Evolutionary conservation across 2,888 invertebrate genomes (phyloP).

Genomic region (Plusia festucae): DNA sequence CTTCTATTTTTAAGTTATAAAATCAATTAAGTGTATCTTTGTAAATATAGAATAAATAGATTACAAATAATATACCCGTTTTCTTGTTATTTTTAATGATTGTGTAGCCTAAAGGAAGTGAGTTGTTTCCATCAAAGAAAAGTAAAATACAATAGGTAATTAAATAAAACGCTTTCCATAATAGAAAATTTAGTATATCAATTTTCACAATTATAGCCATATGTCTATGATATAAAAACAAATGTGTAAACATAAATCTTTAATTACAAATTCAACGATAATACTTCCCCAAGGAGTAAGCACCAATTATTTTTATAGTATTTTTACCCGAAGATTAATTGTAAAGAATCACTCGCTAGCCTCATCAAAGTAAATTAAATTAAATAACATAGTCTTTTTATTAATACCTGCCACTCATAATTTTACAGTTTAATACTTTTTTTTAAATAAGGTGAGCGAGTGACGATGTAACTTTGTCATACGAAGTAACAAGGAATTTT

Average conservation of each 20-base stretch:
- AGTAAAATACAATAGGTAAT: slow-evolving; percentile 25
- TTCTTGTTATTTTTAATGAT: not conserved
- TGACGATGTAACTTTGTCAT: slow-evolving; percentile 41
- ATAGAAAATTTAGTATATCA: slow-evolving; percentile 87
- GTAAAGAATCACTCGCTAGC: slow-evolving; percentile 56
- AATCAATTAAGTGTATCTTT: slow-evolving; percentile 51
- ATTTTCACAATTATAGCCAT: slow-evolving; percentile 82
- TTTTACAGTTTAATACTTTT: slow-evolving; percentile 47
- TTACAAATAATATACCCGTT: slow-evolving; percentile 20
- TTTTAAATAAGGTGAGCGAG: slow-evolving; percentile 44
- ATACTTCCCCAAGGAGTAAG: slow-evolving; percentile 75
- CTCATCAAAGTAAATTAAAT: slow-evolving; percentile 47
- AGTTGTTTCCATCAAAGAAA: not conserved
- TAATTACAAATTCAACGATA: slow-evolving; percentile 78
- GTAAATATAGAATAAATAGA: slow-evolving; percentile 58
- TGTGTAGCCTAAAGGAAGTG: not conserved
- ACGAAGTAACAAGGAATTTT: slow-evolving; percentile 40
- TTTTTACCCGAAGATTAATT: slow-evolving; percentile 40
- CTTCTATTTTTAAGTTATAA: slow-evolving; percentile 44
- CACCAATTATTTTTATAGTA: slow-evolving; percentile 68
- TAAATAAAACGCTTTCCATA: slow-evolving; percentile 74
- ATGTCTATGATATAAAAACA: slow-evolving; percentile 76
- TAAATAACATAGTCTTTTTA: slow-evolving; percentile 46
- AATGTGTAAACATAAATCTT: slow-evolving; percentile 77
- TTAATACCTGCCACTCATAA: slow-evolving; percentile 46